Conservation (phyloP, 30 jellyfish, hydroid and myxozoan genomes). For the Calvadosia cruxmelitensis region DNA sequence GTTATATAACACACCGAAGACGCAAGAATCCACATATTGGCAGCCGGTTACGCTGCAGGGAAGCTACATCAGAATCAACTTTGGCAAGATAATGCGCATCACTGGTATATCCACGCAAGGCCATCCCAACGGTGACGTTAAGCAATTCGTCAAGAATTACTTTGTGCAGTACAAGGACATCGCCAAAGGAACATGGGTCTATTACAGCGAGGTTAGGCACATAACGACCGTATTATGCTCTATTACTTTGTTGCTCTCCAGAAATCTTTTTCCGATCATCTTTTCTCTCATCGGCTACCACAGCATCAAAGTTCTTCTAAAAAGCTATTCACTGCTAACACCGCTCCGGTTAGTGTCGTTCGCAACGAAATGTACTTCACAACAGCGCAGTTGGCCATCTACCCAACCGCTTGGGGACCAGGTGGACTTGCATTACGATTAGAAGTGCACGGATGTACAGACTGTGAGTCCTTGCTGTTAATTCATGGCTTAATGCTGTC, state of each 20-base stretch:
- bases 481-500: no score
- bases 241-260: no score
- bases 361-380: slow-evolving; percentile 41
- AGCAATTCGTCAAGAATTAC: slow-evolving; percentile 47
- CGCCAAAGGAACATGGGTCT: slow-evolving; percentile 17
- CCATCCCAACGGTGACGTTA: slow-evolving; percentile 18
- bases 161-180: slow-evolving; percentile 20
- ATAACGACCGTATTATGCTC: no score
- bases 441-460: slow-evolving; percentile 87
- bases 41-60: background rate
- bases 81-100: slow-evolving; percentile 27
- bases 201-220: background rate
- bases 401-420: slow-evolving; percentile 8
- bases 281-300: no score
- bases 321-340: slow-evolving; percentile 57
- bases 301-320: no score
- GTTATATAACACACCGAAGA: slow-evolving; percentile 31
- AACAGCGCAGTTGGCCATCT: slow-evolving; percentile 19
- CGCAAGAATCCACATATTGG: background rate
- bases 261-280: no score
- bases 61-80: background rate
- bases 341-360: slow-evolving; percentile 32
- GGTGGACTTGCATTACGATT: slow-evolving; percentile 56
- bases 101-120: slow-evolving; percentile 97
- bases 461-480: slow-evolving; percentile 65